phyloP scores from a whole-genome alignment of 2,888 invertebrate genomes.

The Platerodrilus igneus region DNA sequence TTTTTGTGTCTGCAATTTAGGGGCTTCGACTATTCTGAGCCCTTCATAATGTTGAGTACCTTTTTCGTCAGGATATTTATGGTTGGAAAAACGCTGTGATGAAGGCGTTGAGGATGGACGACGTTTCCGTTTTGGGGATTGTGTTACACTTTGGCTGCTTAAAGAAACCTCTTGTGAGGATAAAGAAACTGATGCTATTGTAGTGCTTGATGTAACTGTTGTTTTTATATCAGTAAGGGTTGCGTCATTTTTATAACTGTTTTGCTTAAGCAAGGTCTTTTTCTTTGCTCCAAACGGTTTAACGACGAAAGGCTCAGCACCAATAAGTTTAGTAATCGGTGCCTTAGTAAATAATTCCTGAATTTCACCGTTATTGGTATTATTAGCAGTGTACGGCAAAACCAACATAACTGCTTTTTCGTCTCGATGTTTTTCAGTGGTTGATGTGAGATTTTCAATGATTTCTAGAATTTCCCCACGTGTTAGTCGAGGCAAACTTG shows the following conservation, averaged over 20 bases:
- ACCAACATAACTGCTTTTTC: conserved; percentile 61
- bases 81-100: conserved; percentile 35
- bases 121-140: conserved; percentile 8
- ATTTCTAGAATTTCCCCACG: conserved; percentile 63
- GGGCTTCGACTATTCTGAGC: conserved; percentile 23
- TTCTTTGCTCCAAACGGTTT: conserved; percentile 13
- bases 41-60: conserved; percentile 3
- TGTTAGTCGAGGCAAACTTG: conserved; percentile 59
- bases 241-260: neutral
- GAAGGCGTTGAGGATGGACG: conserved; percentile 11
- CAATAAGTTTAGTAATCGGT: conserved; percentile 58
- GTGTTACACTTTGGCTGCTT: conserved; percentile 7
- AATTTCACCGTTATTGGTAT: conserved; percentile 50
- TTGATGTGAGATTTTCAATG: conserved; percentile 60
- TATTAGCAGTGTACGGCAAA: conserved; percentile 58
- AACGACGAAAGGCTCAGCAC: conserved; percentile 28
- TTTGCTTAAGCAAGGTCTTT: conserved; percentile 13
- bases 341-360: conserved; percentile 64
- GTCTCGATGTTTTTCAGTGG: conserved; percentile 49
- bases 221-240: neutral
- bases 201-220: neutral
- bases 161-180: conserved; percentile 28
- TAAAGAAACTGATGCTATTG: neutral
- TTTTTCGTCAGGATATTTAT: conserved; percentile 37
- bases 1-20: too few relatives aligned